Evolutionary conservation across 2,113 vertebrate genomes (phyloP), one percentile per base, ranked within the genome.

Genomic region (Bolborhynchus lineola): DNA sequence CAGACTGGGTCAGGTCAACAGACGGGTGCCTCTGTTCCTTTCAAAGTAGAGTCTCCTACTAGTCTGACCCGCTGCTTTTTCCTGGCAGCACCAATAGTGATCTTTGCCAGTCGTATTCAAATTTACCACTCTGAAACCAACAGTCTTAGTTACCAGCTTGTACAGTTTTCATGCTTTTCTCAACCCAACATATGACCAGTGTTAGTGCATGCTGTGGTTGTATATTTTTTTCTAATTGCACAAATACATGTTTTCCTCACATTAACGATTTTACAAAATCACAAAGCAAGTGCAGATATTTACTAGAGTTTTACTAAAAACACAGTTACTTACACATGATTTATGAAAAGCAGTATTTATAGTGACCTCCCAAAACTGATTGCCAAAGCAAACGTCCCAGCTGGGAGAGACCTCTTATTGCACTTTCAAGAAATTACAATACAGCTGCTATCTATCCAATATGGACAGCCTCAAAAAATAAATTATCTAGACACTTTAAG

Each of bases 361-460:
- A 49, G 35, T 37, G 70, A 75, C 75, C 49, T 92, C 69, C 37
- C 24, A 62, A 85, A 84, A 93, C 50, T 63, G 79, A 68, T 26
- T 75, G 70, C 63, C 78, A 60, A 88, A 81, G 49, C 41, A 80
- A 96, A 88, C 29, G 90, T 62, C 26, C 49, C 44, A 79, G 50
- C 23, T 82, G n/a, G 47, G 69, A 93, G 23, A 82, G n/a, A 72
- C 18, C 25, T 65, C 42, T 65, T 86, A 82, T 55, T 82, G 86
- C 37, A 62, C 26, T 74, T 94, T 24, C 68, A 64, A 79, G 65
- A 94, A 92, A 83, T 29, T 47, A 77, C 41, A 57, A 49, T 82
- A 80, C 94, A 95, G 81, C 50, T 94, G 88, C 76, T 85, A 92
- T 89, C 76, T 63, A 69, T 82, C 88, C 95, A 91, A 88, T n/a